Base-by-base conservation (phyloP, 2,113 vertebrate genomes). In the Eubucco bourcierii region DNA sequence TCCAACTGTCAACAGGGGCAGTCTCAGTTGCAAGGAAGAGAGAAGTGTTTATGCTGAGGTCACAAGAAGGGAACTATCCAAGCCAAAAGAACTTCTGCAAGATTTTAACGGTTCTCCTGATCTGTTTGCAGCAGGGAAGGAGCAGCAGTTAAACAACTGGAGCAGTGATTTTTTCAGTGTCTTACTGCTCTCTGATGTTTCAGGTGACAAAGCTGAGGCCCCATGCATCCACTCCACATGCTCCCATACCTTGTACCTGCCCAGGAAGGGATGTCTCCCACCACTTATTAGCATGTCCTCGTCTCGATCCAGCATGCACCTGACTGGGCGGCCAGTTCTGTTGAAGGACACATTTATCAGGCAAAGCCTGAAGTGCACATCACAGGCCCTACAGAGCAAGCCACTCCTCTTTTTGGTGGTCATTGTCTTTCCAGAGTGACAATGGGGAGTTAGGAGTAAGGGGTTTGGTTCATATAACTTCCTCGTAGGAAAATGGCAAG, bases 251-350 rank as follows among this genome's bases (percentile, higher is more conserved):
- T 99, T 99, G 95, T 99, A 99, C 72, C 93, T 97, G 10, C 98
- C 98, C 53, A 98, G 97, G 96, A 99, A 99, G 2, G 99, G 99
- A 76, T 99, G 99, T 59, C 99, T 97, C 61, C 99, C 99, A 12
- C 99, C 99, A 6, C 98, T 98, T 60, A 99, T 95, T 90, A 99
- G 92, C 99, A 99, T 99, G 96, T 99, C 99, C 90, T 99, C 99
- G 10, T 99, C 98, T 55, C 99, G 97, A 95, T 99, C 99, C 97
- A 99, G 91, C 98, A 99, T 99, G 94, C 99, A 99, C 73, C 99
- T 98, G 20, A 99, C 98, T 0, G 99, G 98, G 15, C 96, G 78
- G 59, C 98, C 98, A 20, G 98, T 92, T 96, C 99, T 99, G 84
- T 67, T 27, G 71, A 47, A 74, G 56, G 33, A 73, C 9, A 65